phyloP scores from a whole-genome alignment of 2,113 vertebrate species.

The Caloenas nicobarica region DNA sequence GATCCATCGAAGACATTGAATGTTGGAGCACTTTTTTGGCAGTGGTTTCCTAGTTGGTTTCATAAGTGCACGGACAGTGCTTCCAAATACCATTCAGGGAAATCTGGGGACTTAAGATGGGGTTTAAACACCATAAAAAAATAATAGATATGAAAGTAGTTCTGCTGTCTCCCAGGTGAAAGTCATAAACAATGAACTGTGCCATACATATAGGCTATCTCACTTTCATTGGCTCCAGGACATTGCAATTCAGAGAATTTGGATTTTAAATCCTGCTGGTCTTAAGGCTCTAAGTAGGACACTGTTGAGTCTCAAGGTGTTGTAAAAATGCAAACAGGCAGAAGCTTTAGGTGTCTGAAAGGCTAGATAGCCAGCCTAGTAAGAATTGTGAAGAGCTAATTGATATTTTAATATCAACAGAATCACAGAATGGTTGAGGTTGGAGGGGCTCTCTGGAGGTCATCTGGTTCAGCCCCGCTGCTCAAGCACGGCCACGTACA shows the following conservation, averaged over 20 bases:
- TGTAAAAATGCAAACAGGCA: neutral
- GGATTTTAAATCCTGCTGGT: neutral
- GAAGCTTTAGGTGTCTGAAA: neutral
- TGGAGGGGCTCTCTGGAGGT: neutral
- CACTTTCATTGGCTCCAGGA: neutral
- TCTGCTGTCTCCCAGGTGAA: rapidly evolving
- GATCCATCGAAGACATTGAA: neutral
- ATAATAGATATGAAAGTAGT: neutral
- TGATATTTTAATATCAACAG: neutral
- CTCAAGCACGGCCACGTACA: neutral
- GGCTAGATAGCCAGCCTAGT: neutral
- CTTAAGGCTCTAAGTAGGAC: neutral
- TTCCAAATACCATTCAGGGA: neutral
- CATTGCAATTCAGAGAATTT: neutral
- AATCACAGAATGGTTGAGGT: neutral
- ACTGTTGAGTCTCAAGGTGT: neutral
- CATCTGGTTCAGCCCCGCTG: rapidly evolving
- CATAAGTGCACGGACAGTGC: neutral
- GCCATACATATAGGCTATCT: neutral
- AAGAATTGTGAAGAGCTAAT: neutral
- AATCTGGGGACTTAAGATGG: neutral
- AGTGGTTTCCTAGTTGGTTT: neutral
- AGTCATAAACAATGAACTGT: neutral
- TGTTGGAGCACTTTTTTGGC: rapidly evolving
- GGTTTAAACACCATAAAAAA: neutral